phyloP scores from a whole-genome alignment of 2,888 invertebrate species.

The Arrhopalites spinosus region DNA sequence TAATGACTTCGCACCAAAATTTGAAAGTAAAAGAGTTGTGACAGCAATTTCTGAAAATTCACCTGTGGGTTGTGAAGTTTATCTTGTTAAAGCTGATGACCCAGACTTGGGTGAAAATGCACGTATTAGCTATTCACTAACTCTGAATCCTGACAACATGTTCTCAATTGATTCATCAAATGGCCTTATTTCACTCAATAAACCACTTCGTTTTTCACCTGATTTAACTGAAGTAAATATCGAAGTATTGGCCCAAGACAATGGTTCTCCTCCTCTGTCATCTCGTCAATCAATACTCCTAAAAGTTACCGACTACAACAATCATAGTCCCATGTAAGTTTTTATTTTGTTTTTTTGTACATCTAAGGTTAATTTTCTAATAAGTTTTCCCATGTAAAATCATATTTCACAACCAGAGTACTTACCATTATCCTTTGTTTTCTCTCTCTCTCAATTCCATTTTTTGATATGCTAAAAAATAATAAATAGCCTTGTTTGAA shows the following conservation, averaged over 20 bases:
- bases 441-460: too few relatives aligned
- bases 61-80: slow-evolving; percentile 91
- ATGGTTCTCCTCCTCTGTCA: slow-evolving; percentile 74
- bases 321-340: slow-evolving; percentile 80
- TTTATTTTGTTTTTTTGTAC: neutral
- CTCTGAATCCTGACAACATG: slow-evolving; percentile 76
- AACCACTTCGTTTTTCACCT: slow-evolving; percentile 65
- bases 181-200: slow-evolving; percentile 85
- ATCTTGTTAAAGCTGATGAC: slow-evolving; percentile 83
- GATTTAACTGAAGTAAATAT: slow-evolving; percentile 66
- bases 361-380: too few relatives aligned
- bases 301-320: slow-evolving; percentile 85
- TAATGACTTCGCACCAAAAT: slow-evolving; percentile 89
- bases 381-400: too few relatives aligned
- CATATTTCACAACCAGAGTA: neutral
- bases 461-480: too few relatives aligned
- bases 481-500: too few relatives aligned
- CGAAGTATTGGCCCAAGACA: slow-evolving; percentile 85
- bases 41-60: slow-evolving; percentile 83
- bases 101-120: slow-evolving; percentile 88
- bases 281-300: slow-evolving; percentile 76
- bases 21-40: slow-evolving; percentile 78
- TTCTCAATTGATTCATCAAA: slow-evolving; percentile 84
- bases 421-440: too few relatives aligned
- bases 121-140: slow-evolving; percentile 78